These are phyloP conservation scores for Epistrophe eligans DNA, from an alignment of 2,888 invertebrate species.

Conservation along the genomic window DNA sequence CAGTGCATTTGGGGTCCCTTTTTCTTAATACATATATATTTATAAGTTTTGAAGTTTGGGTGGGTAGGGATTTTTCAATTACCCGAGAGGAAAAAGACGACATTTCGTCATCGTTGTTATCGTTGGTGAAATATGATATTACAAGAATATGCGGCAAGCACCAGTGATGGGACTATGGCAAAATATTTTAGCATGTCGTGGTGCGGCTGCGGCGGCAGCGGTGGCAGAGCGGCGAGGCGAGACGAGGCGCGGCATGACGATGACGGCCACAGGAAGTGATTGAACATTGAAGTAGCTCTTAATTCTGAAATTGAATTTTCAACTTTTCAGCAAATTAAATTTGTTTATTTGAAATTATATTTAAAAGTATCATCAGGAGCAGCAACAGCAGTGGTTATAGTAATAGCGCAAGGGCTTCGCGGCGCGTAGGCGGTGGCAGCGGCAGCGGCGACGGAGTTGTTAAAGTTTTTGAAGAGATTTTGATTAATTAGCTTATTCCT, in stretches of 20 bases:
- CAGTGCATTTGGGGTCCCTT: constrained; percentile 19
- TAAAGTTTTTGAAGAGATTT: constrained; percentile 36
- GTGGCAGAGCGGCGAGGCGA: neutral
- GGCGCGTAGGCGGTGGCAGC: neutral
- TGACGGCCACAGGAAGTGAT: constrained; percentile 38
- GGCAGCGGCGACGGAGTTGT: neutral
- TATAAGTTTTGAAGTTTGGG: constrained; percentile 14
- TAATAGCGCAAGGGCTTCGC: too few species aligned
- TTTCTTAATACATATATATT: neutral
- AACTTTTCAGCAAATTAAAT: constrained; percentile 58
- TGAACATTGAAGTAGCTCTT: constrained; percentile 64
- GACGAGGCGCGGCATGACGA: neutral
- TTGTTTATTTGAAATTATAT: constrained; percentile 61
- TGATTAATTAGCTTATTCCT: constrained; percentile 42
- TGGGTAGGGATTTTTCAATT: constrained; percentile 29
- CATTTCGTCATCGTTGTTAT: constrained; percentile 17
- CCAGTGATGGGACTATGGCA: neutral
- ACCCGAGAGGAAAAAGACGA: constrained; percentile 18
- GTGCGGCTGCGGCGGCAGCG: neutral
- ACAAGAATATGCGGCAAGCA: constrained; percentile 22
- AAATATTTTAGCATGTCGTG: neutral
- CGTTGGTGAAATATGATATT: constrained; percentile 48
- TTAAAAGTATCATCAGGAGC: constrained; percentile 34
- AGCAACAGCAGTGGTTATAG: neutral
- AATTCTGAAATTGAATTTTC: constrained; percentile 57